A percentile compares a stretch with the other conserved stretches of the same genome.
Evolutionary conservation across 2,888 invertebrate species (phyloP).

Genomic region (Pollenia labialis): DNA sequence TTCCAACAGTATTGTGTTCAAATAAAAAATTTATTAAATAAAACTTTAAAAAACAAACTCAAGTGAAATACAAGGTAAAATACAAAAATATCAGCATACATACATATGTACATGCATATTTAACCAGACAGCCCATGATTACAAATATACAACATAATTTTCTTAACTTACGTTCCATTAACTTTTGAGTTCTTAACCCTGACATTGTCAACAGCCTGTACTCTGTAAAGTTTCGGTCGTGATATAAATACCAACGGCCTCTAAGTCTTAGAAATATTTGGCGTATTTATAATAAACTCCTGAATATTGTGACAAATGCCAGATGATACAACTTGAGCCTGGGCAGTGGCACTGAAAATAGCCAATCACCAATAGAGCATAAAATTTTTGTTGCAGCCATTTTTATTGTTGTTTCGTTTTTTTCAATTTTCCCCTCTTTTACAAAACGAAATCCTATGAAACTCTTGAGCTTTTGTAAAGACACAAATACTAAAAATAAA

Average conservation of each 20-base stretch:
- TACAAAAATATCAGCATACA: too few species aligned
- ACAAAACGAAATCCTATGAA: neutral
- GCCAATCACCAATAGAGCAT: slow-evolving; percentile 23
- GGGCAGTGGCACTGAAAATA: slow-evolving; percentile 29
- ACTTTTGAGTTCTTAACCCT: slow-evolving; percentile 83
- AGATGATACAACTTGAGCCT: slow-evolving; percentile 56
- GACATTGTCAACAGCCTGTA: slow-evolving; percentile 84
- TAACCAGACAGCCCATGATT: neutral
- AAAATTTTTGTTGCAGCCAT: slow-evolving; percentile 8
- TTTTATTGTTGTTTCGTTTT: neutral
- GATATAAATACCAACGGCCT: slow-evolving; percentile 89
- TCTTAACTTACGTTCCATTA: slow-evolving; percentile 62
- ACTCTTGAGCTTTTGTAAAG: neutral
- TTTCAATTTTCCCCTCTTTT: neutral
- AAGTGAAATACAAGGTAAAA: too few species aligned
- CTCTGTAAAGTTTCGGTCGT: slow-evolving; percentile 86
- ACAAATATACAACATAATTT: neutral
- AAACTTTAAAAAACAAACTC: too few species aligned
- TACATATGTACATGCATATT: neutral
- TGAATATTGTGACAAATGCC: slow-evolving; percentile 85
- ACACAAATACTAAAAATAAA: neutral
- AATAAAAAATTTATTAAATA: too few species aligned
- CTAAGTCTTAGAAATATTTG: slow-evolving; percentile 89
- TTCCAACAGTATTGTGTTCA: too few species aligned
- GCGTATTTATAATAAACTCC: slow-evolving; percentile 91